phyloP scores from a whole-genome alignment of 2,888 invertebrate species.

The Andrena marginata region DNA sequence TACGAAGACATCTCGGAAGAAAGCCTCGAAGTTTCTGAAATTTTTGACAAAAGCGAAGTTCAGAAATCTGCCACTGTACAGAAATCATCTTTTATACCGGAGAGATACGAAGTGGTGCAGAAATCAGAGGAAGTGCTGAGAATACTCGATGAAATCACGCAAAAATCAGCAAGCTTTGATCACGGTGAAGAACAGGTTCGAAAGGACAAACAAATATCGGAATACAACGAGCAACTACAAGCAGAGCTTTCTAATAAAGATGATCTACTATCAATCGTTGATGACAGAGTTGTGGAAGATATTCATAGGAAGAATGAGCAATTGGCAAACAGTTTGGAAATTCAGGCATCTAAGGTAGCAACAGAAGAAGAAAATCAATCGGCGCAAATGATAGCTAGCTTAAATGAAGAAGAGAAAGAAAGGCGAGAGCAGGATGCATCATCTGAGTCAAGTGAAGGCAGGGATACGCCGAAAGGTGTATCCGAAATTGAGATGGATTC shows the following conservation, averaged over 20 bases:
- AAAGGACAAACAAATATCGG: conserved; percentile 7
- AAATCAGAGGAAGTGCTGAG: conserved; percentile 79
- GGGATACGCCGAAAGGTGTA: conserved; percentile 79
- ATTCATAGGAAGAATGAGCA: conserved; percentile 12
- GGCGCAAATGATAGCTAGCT: not conserved
- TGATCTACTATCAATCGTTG: not conserved
- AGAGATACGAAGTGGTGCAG: conserved; percentile 77
- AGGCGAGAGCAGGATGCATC: conserved; percentile 74
- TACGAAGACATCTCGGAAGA: conserved; percentile 84
- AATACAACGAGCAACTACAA: conserved; percentile 24
- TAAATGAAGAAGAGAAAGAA: conserved; percentile 30
- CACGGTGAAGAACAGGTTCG: conserved; percentile 26
- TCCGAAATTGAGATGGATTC: conserved; percentile 82
- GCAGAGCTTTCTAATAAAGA: conserved; percentile 25
- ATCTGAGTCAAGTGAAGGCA: conserved; percentile 80
- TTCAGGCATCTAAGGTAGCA: conserved; percentile 7
- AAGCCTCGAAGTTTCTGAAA: conserved; percentile 82
- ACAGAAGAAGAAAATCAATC: conserved; percentile 24
- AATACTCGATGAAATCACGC: conserved; percentile 79
- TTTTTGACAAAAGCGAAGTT: conserved; percentile 78
- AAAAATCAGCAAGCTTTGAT: conserved; percentile 64
- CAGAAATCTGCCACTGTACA: conserved; percentile 63
- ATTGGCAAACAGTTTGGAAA: conserved; percentile 12
- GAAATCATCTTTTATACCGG: conserved; percentile 72
- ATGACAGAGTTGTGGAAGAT: conserved; percentile 15